A percentile compares a stretch with the other conserved stretches of the same genome.
Evolutionary conservation across 35 echinoderm and acorn worm genomes (phyloP).

Genomic region (Heliocidaris erythrogramma): DNA sequence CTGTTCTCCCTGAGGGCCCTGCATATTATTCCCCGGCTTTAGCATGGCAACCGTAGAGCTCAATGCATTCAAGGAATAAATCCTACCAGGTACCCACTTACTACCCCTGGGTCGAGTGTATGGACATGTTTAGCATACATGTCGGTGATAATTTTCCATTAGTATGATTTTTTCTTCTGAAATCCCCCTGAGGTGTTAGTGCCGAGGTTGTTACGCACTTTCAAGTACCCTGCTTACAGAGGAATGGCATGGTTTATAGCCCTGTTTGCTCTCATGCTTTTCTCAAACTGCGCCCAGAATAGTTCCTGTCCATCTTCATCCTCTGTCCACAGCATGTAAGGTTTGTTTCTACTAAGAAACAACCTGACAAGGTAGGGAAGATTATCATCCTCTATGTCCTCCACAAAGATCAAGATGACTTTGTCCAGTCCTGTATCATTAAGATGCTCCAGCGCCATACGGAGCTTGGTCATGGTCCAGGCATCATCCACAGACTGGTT

Average conservation of each 20-base stretch:
- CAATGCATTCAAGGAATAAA: no score
- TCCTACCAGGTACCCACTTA: no score
- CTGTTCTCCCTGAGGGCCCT: no score
- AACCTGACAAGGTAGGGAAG: background rate
- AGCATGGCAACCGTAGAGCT: no score
- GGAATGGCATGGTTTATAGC: conserved; percentile 5
- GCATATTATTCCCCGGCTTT: no score
- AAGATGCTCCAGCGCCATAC: background rate
- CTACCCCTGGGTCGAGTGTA: no score
- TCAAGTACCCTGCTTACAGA: background rate
- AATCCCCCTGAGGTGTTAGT: no score
- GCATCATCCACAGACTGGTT: background rate
- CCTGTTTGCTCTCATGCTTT: background rate
- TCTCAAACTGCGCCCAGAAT: background rate
- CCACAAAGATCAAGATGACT: background rate
- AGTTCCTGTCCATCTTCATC: conserved; percentile 1
- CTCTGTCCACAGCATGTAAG: background rate
- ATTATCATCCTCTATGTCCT: background rate
- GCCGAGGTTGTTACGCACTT: no score
- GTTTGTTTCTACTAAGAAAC: background rate
- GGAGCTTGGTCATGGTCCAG: background rate
- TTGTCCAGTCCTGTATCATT: conserved; percentile 3
- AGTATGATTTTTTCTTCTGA: no score
- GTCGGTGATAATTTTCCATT: no score
- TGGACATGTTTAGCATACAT: no score